phyloP scores from a whole-genome alignment of 2,113 vertebrate species.

The Scopus umbretta region DNA sequence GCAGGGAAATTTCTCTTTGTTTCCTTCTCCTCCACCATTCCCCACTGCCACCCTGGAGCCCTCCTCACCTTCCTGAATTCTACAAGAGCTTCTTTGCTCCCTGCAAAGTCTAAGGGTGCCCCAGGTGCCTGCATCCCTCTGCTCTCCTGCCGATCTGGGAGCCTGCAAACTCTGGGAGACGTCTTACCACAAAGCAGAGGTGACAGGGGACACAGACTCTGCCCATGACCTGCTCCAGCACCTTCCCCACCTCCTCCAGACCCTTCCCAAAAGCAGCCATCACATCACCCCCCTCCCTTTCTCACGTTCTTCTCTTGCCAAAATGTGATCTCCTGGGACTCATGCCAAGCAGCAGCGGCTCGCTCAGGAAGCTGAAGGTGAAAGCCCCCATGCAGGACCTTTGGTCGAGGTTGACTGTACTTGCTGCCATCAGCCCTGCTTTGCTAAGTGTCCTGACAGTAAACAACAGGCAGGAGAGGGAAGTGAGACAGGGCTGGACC shows the following conservation, averaged over 20 bases:
- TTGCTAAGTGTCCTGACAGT: neutral
- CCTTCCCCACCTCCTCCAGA: neutral
- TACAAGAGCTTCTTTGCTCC: neutral
- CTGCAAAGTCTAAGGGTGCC: neutral
- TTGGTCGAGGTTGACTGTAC: neutral
- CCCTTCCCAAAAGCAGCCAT: neutral
- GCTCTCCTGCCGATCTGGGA: neutral
- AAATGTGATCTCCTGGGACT: neutral
- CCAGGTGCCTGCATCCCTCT: neutral
- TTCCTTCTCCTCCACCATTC: neutral
- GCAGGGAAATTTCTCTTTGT: neutral
- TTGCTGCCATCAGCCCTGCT: neutral
- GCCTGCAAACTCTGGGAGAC: too few relatives aligned
- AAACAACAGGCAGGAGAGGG: neutral
- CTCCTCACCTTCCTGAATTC: neutral
- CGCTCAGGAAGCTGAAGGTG: neutral
- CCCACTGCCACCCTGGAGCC: too few relatives aligned
- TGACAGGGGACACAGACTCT: neutral
- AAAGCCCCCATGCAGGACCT: neutral
- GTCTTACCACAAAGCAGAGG: neutral
- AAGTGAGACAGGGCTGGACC: rapidly evolving
- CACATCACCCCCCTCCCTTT: neutral
- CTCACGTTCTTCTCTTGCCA: neutral
- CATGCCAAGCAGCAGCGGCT: neutral
- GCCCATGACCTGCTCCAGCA: neutral